phyloP scores from a whole-genome alignment of 1,140 invertebrate species.

The Eurosta solidaginis region DNA sequence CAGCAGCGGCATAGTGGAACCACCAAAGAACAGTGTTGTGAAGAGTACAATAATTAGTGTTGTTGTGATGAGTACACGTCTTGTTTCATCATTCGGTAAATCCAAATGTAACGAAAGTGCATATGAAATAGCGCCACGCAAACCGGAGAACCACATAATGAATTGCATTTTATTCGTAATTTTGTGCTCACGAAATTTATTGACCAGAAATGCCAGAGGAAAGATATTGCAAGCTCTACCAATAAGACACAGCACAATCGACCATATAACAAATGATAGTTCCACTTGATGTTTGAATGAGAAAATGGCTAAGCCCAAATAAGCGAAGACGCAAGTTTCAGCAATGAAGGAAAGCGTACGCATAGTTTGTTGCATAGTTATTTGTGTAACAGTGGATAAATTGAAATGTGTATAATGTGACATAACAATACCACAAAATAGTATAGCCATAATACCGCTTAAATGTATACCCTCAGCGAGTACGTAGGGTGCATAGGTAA shows the following conservation, averaged over 20 bases:
- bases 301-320: conserved; percentile 95
- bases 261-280: conserved; percentile 88
- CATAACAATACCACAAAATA: conserved; percentile 99
- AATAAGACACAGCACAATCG: conserved; percentile 87
- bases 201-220: conserved; percentile 89
- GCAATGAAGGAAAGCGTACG: conserved; percentile 96
- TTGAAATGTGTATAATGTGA: conserved; percentile 99
- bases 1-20: conserved; percentile 94
- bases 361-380: conserved; percentile 99
- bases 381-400: conserved; percentile 96
- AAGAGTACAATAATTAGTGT: conserved; percentile 96
- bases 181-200: conserved; percentile 95
- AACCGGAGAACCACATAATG: conserved; percentile 99
- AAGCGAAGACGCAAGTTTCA: conserved; percentile 99
- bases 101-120: conserved; percentile 95
- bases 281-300: conserved; percentile 88
- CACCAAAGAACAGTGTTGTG: conserved; percentile 92
- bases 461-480: conserved; percentile 83
- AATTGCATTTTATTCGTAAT: conserved; percentile 99
- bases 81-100: conserved; percentile 85
- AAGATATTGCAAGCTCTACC: conserved; percentile 97
- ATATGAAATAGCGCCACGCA: conserved; percentile 97
- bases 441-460: conserved; percentile 97
- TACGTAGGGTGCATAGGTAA: conserved; percentile 97
- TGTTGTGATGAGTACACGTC: conserved; percentile 95